phyloP scores from a whole-genome alignment of 2,797 vertebrate genomes.

The Cetoscarus ocellatus region DNA sequence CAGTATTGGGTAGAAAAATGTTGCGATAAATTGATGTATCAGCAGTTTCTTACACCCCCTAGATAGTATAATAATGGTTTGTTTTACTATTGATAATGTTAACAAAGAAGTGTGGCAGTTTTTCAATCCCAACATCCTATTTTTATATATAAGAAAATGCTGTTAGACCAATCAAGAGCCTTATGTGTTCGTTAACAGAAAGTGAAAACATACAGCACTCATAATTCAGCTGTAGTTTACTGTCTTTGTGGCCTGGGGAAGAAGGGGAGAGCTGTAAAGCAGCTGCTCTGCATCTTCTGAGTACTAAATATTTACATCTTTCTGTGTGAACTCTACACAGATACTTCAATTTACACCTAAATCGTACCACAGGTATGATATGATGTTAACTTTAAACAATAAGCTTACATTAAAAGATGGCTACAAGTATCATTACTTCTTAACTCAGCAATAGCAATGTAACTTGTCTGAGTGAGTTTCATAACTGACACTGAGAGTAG shows the following conservation, averaged over 20 bases:
- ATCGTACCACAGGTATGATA: too few species aligned
- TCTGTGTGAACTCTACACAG: neutral
- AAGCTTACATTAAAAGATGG: neutral
- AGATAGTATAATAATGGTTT: too few species aligned
- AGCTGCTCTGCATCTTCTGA: neutral
- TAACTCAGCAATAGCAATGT: neutral
- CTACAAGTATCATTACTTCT: neutral
- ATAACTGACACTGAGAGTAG: slow-evolving; percentile 15
- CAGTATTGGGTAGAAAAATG: too few species aligned
- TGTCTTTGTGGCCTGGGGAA: neutral
- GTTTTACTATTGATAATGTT: too few species aligned
- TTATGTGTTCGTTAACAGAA: neutral
- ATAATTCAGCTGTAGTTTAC: neutral
- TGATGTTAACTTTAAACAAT: neutral
- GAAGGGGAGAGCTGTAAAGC: neutral
- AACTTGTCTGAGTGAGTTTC: slow-evolving; percentile 6
- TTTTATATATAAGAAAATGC: neutral
- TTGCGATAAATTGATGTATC: too few species aligned
- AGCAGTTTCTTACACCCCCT: too few species aligned
- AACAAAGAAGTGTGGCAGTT: too few species aligned
- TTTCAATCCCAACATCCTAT: too few species aligned
- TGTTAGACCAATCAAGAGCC: too few species aligned
- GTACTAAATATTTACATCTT: slow-evolving; percentile 1
- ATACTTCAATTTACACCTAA: neutral
- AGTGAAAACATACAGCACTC: neutral